These are phyloP conservation scores for Cepaea nemoralis DNA, from an alignment of 1,140 invertebrate genomes.

Conservation along the genomic window DNA sequence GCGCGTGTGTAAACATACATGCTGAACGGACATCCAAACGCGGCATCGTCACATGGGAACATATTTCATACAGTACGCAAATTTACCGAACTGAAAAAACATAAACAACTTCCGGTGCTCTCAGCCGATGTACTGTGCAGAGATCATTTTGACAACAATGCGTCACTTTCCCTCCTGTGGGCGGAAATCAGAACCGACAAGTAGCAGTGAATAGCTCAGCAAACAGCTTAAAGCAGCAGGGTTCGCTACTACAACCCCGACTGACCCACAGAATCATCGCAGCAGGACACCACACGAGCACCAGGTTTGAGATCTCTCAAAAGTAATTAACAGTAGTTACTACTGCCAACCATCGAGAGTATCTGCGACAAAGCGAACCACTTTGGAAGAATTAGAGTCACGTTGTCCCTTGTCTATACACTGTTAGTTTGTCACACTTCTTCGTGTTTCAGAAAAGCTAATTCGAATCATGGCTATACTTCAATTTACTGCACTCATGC, in stretches of 20 bases:
- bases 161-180: background rate
- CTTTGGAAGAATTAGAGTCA: background rate
- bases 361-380: background rate
- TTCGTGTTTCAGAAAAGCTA: background rate
- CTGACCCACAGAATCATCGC: background rate
- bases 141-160: background rate
- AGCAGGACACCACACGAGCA: background rate
- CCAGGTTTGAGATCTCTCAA: background rate
- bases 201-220: background rate
- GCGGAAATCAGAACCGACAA: background rate
- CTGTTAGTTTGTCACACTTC: background rate
- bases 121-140: background rate
- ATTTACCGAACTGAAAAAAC: background rate
- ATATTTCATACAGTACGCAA: background rate
- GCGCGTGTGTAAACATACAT: no score
- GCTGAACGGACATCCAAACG: no score
- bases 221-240: background rate
- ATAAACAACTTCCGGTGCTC: background rate
- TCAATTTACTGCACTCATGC: background rate
- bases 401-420: background rate
- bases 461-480: slow-evolving; percentile 15
- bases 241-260: background rate
- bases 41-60: no score
- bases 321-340: background rate
- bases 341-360: background rate